These are phyloP conservation scores for Zaprionus lachaisei DNA, from an alignment of 1,140 invertebrate genomes.

Conservation along the genomic window DNA sequence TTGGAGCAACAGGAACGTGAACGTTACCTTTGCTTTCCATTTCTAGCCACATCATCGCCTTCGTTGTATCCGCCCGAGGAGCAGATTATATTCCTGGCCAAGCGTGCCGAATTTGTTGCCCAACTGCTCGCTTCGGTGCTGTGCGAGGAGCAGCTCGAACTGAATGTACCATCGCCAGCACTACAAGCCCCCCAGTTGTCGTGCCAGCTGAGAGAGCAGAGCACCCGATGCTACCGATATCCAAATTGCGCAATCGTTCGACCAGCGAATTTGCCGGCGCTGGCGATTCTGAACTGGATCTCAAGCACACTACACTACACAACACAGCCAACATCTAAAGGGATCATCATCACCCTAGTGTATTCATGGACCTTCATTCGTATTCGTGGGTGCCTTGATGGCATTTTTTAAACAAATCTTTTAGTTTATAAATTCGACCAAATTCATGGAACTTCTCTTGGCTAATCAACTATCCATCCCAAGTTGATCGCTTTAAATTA, in stretches of 20 bases:
- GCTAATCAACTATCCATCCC: background rate
- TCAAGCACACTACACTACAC: constrained; percentile 20
- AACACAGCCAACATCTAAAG: constrained; percentile 2
- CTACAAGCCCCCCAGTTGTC: background rate
- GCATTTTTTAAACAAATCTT: constrained; percentile 35
- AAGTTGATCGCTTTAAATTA: constrained; percentile 19
- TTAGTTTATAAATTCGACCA: constrained; percentile 1
- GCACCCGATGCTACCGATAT: too few relatives aligned
- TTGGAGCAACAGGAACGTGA: constrained; percentile 33
- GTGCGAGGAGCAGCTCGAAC: constrained; percentile 51
- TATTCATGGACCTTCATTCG: constrained; percentile 23
- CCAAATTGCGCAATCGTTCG: constrained; percentile 28
- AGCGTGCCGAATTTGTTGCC: constrained; percentile 66
- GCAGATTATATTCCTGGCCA: constrained; percentile 39
- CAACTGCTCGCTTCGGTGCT: constrained; percentile 61
- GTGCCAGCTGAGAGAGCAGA: background rate
- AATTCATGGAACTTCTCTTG: background rate
- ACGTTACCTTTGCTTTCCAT: constrained; percentile 62
- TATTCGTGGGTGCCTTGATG: constrained; percentile 2
- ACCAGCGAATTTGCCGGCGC: constrained; percentile 49
- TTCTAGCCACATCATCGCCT: constrained; percentile 10
- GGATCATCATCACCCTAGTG: background rate
- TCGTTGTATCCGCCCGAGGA: constrained; percentile 3
- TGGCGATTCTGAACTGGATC: constrained; percentile 57
- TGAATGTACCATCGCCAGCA: background rate